Conservation (phyloP, 2,888 invertebrate genomes). For the Monopis laevigella region DNA sequence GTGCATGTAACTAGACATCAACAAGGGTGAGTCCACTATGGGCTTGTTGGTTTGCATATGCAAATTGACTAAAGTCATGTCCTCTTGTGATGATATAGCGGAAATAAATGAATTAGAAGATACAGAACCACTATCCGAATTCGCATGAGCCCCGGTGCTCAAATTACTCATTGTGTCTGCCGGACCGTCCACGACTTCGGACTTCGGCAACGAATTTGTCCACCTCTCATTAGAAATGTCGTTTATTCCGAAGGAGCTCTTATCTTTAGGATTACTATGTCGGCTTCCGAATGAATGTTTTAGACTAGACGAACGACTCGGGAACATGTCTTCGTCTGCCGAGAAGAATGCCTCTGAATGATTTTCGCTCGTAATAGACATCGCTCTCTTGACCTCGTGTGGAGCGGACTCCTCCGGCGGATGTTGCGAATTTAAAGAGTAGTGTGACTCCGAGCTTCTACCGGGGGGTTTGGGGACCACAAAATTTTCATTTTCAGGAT, state of each 20-base stretch:
- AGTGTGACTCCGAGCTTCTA: constrained; percentile 72
- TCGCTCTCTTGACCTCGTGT: constrained; percentile 80
- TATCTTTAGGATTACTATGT: constrained; percentile 53
- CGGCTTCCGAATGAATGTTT: constrained; percentile 70
- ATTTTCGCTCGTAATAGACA: constrained; percentile 89
- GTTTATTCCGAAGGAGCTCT: constrained; percentile 66
- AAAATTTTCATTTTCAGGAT: constrained; percentile 37
- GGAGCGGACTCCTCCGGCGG: constrained; percentile 68
- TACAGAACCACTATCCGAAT: constrained; percentile 82
- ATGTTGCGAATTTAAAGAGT: constrained; percentile 69
- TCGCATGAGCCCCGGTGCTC: constrained; percentile 59
- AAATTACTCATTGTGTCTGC: constrained; percentile 52
- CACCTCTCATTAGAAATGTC: constrained; percentile 51
- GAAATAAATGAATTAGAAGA: constrained; percentile 90
- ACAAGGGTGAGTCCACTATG: constrained; percentile 90
- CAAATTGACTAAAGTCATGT: constrained; percentile 89
- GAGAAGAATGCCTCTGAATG: constrained; percentile 94
- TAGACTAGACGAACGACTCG: constrained; percentile 74
- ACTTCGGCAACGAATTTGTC: constrained; percentile 43
- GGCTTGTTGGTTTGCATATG: constrained; percentile 94
- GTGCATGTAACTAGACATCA: constrained; percentile 94
- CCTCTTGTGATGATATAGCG: constrained; percentile 92
- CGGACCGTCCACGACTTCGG: constrained; percentile 40
- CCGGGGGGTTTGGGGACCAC: constrained; percentile 49
- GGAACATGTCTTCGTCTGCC: constrained; percentile 87